Evolutionary conservation across 53 echinoderm and acorn worm genomes (phyloP).

Genomic region (Actinopyga echinites): DNA sequence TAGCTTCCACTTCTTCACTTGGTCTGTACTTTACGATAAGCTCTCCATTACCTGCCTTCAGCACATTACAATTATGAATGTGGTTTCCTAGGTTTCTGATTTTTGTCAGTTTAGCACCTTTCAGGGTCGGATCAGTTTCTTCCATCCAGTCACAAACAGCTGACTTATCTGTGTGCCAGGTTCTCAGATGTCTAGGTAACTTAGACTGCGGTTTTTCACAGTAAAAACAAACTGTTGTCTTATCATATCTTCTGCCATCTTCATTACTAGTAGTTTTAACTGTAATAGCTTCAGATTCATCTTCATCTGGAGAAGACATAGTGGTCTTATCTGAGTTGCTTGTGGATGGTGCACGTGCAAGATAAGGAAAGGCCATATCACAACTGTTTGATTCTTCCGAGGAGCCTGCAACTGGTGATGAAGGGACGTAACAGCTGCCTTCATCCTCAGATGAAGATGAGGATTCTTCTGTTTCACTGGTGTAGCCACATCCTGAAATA

Average conservation of each 20-base stretch:
- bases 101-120: slow-evolving; percentile 60
- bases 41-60: slow-evolving; percentile 54
- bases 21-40: slow-evolving; percentile 67
- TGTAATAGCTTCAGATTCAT: not conserved
- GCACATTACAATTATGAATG: slow-evolving; percentile 63
- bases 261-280: slow-evolving; percentile 47
- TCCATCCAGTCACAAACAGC: slow-evolving; percentile 56
- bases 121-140: not conserved
- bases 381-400: no score
- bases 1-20: slow-evolving; percentile 30
- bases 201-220: slow-evolving; percentile 62
- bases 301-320: no score
- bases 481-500: no score
- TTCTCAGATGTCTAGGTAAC: slow-evolving; percentile 64
- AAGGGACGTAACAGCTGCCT: no score
- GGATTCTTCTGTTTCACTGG: no score
- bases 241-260: slow-evolving; percentile 58
- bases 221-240: slow-evolving; percentile 66
- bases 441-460: no score
- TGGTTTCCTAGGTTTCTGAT: slow-evolving; percentile 68
- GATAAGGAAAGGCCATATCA: no score
- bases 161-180: slow-evolving; percentile 51
- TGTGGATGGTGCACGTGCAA: no score
- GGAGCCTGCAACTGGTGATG: no score
- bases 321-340: no score